Evolutionary conservation across 1,140 invertebrate species (phyloP).

Genomic region (Panagrolaimus sp.): DNA sequence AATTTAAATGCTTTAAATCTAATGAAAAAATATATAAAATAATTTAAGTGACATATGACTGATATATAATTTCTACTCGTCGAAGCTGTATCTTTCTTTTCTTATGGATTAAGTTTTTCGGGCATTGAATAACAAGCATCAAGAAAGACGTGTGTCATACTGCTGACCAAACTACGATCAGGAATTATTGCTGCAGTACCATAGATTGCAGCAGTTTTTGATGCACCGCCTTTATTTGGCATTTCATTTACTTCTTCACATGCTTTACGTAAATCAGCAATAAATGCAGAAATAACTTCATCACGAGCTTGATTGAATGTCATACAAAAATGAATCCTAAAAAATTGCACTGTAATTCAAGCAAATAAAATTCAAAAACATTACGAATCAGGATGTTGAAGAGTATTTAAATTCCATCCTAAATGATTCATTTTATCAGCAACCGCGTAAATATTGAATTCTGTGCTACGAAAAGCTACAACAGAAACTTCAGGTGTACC

Average conservation of each 20-base stretch:
- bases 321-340: slow-evolving; percentile 82
- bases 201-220: slow-evolving; percentile 75
- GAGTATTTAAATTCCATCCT: slow-evolving; percentile 86
- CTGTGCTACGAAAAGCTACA: slow-evolving; percentile 77
- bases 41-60: too few relatives aligned
- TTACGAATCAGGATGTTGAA: slow-evolving; percentile 88
- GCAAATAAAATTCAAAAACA: slow-evolving; percentile 29
- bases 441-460: slow-evolving; percentile 85
- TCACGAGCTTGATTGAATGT: slow-evolving; percentile 80
- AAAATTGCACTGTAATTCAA: slow-evolving; percentile 42
- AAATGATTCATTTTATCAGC: slow-evolving; percentile 69
- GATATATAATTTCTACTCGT: too few relatives aligned
- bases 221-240: slow-evolving; percentile 44
- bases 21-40: too few relatives aligned
- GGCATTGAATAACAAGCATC: slow-evolving; percentile 72
- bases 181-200: slow-evolving; percentile 82
- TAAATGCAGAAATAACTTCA: slow-evolving; percentile 79
- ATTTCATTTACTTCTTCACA: slow-evolving; percentile 69
- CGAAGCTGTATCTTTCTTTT: too few relatives aligned
- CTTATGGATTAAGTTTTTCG: not conserved
- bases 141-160: slow-evolving; percentile 76
- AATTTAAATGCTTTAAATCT: too few relatives aligned
- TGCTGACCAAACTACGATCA: slow-evolving; percentile 81
- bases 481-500: slow-evolving; percentile 84
- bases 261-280: slow-evolving; percentile 70